phyloP scores from a whole-genome alignment of 2,113 vertebrate genomes.

The Melanostigma gelatinosum region DNA sequence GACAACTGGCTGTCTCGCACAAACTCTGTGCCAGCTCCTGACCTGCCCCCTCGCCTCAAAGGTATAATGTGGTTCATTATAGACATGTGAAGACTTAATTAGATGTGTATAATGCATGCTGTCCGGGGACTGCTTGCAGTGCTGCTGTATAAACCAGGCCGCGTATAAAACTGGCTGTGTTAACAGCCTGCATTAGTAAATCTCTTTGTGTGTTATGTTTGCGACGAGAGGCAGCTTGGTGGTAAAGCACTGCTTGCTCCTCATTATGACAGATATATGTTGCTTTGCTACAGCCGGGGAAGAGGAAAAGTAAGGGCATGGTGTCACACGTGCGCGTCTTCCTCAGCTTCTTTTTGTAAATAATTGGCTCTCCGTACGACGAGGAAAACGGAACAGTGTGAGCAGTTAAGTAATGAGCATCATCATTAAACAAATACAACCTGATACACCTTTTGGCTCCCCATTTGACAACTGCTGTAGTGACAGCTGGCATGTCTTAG shows the following conservation, averaged over 20 bases:
- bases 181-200: conserved; percentile 79
- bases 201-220: conserved; percentile 75
- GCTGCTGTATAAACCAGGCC: conserved; percentile 67
- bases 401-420: conserved; percentile 75
- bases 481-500: conserved; percentile 71
- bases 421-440: conserved; percentile 79
- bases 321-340: conserved; percentile 37
- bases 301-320: conserved; percentile 19
- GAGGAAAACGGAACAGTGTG: conserved; percentile 51
- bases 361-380: conserved; percentile 68
- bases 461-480: conserved; percentile 56
- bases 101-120: conserved; percentile 79
- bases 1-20: conserved; percentile 62
- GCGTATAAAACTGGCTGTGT: conserved; percentile 70
- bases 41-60: conserved; percentile 74
- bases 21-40: conserved; percentile 49
- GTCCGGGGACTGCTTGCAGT: conserved; percentile 71
- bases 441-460: conserved; percentile 75
- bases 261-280: conserved; percentile 80
- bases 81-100: conserved; percentile 82
- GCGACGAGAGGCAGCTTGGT: conserved; percentile 68
- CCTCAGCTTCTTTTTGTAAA: conserved; percentile 60
- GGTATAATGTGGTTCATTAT: conserved; percentile 81
- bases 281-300: conserved; percentile 56
- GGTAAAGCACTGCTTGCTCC: conserved; percentile 68